A percentile compares a stretch with the other conserved stretches of the same genome.
phyloP scores from a whole-genome alignment of 1,140 invertebrate genomes.

The Phortica variegata region DNA sequence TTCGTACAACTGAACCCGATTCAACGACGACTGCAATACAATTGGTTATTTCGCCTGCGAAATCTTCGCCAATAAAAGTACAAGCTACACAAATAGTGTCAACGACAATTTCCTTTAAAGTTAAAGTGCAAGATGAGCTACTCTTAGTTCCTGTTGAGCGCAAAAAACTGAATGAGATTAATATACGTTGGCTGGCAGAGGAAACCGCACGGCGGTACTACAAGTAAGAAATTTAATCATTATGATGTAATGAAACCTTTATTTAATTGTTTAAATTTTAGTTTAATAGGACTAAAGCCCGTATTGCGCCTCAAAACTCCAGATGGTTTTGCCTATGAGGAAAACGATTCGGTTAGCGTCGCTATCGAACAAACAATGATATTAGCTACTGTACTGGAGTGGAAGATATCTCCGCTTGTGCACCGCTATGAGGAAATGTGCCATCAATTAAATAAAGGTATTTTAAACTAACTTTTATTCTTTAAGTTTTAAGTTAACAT shows the following conservation, averaged over 20 bases:
- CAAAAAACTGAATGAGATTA: conserved; percentile 62
- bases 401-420: conserved; percentile 64
- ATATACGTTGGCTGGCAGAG: conserved; percentile 69
- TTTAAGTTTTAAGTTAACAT: no score
- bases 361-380: conserved; percentile 61
- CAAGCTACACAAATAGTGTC: conserved; percentile 29
- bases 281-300: conserved; percentile 66
- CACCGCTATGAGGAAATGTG: conserved; percentile 69
- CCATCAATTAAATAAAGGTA: conserved; percentile 61
- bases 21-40: conserved; percentile 49
- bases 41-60: conserved; percentile 39
- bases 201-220: conserved; percentile 71
- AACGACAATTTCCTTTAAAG: conserved; percentile 60
- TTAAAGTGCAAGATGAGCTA: conserved; percentile 65
- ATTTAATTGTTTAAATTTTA: conserved; percentile 31
- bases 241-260: background rate
- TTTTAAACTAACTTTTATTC: background rate
- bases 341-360: conserved; percentile 65
- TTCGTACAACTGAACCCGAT: conserved; percentile 48
- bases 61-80: conserved; percentile 38
- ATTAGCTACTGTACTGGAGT: conserved; percentile 63
- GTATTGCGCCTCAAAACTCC: conserved; percentile 65
- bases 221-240: conserved; percentile 58
- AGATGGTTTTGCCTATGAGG: conserved; percentile 67
- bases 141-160: conserved; percentile 65